Conservation (phyloP, 2,113 vertebrate species). For the Typhlomys cinereus region DNA sequence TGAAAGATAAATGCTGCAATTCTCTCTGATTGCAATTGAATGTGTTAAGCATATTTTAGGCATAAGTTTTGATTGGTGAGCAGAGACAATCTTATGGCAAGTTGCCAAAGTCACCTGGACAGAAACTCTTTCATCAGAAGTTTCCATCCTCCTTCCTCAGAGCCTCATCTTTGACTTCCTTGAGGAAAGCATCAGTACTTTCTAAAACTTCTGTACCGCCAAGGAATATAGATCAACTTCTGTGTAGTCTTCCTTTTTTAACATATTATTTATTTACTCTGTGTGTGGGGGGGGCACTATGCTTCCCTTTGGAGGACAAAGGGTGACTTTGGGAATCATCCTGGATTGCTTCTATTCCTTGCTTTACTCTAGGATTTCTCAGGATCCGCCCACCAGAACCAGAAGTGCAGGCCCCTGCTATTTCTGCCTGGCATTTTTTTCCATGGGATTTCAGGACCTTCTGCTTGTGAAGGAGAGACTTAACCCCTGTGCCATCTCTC, state of each 20-base stretch:
- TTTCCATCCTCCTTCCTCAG: neutral
- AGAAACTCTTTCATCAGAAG: constrained; percentile 27
- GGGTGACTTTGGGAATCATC: too few species aligned
- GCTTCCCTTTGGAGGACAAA: too few species aligned
- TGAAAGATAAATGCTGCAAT: constrained; percentile 38
- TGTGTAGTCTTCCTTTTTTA: neutral
- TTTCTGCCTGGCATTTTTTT: too few species aligned
- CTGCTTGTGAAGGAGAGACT: too few species aligned
- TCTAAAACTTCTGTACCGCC: neutral
- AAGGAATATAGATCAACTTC: neutral
- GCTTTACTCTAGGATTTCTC: too few species aligned
- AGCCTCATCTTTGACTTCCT: neutral
- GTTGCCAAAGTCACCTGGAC: neutral
- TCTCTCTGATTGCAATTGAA: constrained; percentile 48
- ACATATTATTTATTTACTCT: too few species aligned
- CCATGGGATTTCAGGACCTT: too few species aligned
- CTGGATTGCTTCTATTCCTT: too few species aligned
- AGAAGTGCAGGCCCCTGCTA: too few species aligned
- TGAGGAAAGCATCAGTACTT: neutral
- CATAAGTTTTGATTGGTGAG: neutral
- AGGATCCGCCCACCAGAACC: too few species aligned
- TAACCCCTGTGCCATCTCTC: too few species aligned
- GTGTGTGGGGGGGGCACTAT: too few species aligned
- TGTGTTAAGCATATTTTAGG: constrained; percentile 55
- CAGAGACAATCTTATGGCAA: constrained; percentile 17